Conservation (phyloP, 2,113 vertebrate genomes). For the Etia nguti region DNA sequence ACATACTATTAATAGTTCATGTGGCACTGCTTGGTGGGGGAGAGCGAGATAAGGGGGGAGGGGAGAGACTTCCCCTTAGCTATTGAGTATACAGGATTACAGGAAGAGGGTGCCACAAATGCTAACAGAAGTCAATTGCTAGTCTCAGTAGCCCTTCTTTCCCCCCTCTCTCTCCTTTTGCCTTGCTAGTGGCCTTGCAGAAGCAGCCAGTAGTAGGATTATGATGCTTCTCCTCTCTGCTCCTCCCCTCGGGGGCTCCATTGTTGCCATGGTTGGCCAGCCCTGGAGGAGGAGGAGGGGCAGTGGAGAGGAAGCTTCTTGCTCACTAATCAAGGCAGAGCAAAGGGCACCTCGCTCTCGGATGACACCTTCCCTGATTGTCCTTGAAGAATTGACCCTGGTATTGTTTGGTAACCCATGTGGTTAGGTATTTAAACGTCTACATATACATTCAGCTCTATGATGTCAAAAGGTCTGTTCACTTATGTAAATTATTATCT, state of each 20-base stretch:
- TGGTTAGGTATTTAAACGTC: background rate
- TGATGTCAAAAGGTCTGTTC: slow-evolving; percentile 1
- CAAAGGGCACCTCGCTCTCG: slow-evolving; percentile 34
- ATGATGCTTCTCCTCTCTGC: slow-evolving; percentile 54
- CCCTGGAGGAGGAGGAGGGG: slow-evolving; percentile 41
- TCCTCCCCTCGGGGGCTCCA: slow-evolving; percentile 64
- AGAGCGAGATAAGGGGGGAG: slow-evolving; percentile 8
- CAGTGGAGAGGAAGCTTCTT: slow-evolving; percentile 34
- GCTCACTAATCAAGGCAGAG: slow-evolving; percentile 40
- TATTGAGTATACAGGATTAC: slow-evolving; percentile 47
- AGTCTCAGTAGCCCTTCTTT: slow-evolving; percentile 12
- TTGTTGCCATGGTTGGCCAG: slow-evolving; percentile 66
- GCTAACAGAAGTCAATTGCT: slow-evolving; percentile 60
- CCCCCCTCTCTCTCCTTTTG: slow-evolving; percentile 23
- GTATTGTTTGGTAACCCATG: slow-evolving; percentile 2
- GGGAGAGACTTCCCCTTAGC: slow-evolving; percentile 31
- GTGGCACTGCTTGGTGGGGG: slow-evolving; percentile 37
- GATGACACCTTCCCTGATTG: slow-evolving; percentile 43
- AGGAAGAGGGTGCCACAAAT: slow-evolving; percentile 61
- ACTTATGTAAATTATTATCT: background rate
- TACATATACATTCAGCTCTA: background rate
- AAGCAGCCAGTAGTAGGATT: slow-evolving; percentile 60
- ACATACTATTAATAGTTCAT: slow-evolving; percentile 61
- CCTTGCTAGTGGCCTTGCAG: slow-evolving; percentile 48
- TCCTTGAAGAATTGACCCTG: slow-evolving; percentile 54